Base-by-base conservation (phyloP, 2,888 invertebrate genomes). In the Sericinus montela region DNA sequence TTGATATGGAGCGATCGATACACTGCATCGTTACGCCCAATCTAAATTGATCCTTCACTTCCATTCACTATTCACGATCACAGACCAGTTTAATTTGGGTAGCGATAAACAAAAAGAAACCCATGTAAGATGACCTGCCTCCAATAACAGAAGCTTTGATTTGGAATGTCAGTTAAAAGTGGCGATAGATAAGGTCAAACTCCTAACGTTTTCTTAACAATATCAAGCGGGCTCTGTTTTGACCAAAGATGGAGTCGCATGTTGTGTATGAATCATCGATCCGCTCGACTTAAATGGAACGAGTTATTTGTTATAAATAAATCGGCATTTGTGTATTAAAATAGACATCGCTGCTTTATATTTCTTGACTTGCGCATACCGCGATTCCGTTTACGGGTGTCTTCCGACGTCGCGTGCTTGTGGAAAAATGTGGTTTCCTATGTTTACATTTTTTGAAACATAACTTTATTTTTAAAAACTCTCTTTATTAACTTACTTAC, bases 221-320 rank as follows among this genome's bases (percentile, higher is more conserved):
- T 61, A 66, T 63, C 58, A 50, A 16, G 29, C 53, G 35, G 55
- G 57, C 67, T 70, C 72, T 65, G 69, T 76, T 78, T 76, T 80
- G 69, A 63, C 80, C 80, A 73, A 65, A 79, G 57, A 75, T 62
- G 77, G 78, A 54, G 47, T 58, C 58, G 65, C 56, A 59, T 56
- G 46, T 11, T 36, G 13, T 36, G 59, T 52, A 66, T 79, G 75
- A 77, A 54, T 77, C 78, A 79, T 69, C 56, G 56, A 51, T 54
- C 40, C 36, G 37, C 51, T 36, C 28, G 52, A 47, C 51, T 52
- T 50, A 55, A 57, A 58, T 60, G 58, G 57, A 56, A 40, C 42
- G 9, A 16, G 32, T 49, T 13, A 38, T 44, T 39, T 45, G 40
- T 39, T 49, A 49, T 49, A 45, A 45, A 40, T 49, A 45, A 44